These are phyloP conservation scores for Mico argentatus DNA, from an alignment of 2,797 vertebrate species.

Conservation along the genomic window DNA sequence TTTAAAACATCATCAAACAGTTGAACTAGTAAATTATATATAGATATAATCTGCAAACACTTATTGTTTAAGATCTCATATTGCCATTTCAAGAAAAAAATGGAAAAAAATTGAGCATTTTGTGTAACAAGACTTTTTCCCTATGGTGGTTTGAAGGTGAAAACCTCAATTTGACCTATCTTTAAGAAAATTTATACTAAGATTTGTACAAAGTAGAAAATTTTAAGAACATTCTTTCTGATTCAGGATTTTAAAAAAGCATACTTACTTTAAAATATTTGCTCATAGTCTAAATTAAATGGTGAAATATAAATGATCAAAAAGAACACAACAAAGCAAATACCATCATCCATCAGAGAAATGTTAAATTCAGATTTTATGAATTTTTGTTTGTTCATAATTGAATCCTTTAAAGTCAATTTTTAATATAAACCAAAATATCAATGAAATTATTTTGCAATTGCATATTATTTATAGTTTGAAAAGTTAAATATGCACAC, in stretches of 20 bases:
- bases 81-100: background rate
- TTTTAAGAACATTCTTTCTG: background rate
- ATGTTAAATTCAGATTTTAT: background rate
- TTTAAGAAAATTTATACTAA: conserved; percentile 27
- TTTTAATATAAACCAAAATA: background rate
- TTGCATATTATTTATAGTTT: background rate
- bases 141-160: background rate
- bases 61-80: background rate
- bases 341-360: background rate
- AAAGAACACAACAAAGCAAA: background rate
- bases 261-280: background rate
- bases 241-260: background rate
- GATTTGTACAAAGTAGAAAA: conserved; percentile 1
- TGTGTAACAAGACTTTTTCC: background rate
- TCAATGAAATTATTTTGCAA: background rate
- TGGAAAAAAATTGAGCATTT: background rate
- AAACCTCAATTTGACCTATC: background rate
- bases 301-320: background rate
- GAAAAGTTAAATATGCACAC: conserved; percentile 10
- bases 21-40: background rate
- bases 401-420: background rate
- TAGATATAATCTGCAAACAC: background rate
- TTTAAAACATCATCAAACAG: background rate
- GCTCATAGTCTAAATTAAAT: background rate
- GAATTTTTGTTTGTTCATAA: conserved; percentile 27